phyloP scores from a whole-genome alignment of 2,113 vertebrate species.

The Rhynchopsitta pachyrhyncha region DNA sequence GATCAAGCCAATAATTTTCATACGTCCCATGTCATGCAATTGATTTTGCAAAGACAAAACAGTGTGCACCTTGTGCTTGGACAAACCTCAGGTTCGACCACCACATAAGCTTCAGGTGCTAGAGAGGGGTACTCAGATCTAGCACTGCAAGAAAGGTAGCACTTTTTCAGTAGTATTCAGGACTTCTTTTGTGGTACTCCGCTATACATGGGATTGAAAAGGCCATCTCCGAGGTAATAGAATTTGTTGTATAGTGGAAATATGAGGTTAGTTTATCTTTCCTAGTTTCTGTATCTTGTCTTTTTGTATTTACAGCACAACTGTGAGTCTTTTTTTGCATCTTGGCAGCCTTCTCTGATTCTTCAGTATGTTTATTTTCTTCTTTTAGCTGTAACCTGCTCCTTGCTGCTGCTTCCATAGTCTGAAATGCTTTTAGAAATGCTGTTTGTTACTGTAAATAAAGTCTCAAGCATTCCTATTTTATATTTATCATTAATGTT shows the following conservation, averaged over 20 bases:
- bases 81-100: neutral
- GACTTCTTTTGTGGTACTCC: neutral
- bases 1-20: neutral
- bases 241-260: neutral
- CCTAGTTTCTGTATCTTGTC: neutral
- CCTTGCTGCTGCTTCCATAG: neutral
- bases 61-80: neutral
- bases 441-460: neutral
- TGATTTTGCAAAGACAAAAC: neutral
- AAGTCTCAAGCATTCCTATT: neutral
- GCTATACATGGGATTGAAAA: neutral
- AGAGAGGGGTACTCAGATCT: too few species aligned
- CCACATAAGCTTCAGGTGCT: neutral
- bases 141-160: neutral
- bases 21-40: neutral
- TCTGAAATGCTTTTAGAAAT: neutral
- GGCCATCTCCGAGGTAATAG: neutral
- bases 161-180: neutral
- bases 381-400: neutral
- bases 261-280: neutral
- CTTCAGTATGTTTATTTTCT: neutral
- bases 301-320: neutral
- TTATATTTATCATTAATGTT: neutral
- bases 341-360: neutral
- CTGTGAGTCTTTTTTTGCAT: neutral